Percentiles rank a stretch among this genome's conserved stretches.
These are phyloP conservation scores for Phyllotis vaccarum DNA, from an alignment of 2,797 vertebrate genomes.

Conservation along the genomic window DNA sequence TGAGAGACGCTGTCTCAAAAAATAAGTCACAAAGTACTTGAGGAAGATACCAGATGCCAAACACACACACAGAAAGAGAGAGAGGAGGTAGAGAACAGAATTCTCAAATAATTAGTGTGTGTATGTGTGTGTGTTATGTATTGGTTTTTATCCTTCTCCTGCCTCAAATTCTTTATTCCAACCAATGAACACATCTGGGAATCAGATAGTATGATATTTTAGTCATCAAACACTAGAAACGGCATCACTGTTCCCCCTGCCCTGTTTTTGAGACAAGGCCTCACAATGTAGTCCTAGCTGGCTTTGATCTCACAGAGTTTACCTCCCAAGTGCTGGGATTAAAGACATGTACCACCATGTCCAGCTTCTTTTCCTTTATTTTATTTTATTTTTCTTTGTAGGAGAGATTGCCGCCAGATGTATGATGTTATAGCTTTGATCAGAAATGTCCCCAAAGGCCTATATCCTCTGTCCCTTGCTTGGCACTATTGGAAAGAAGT, in stretches of 20 bases:
- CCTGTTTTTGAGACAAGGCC: background rate
- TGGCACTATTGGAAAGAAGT: background rate
- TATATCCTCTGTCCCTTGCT: background rate
- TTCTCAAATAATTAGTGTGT: too few species aligned
- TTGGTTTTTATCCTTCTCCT: background rate
- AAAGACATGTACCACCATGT: background rate
- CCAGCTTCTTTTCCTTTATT: background rate
- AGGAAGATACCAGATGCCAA: background rate
- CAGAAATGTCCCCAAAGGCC: background rate
- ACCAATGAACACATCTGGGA: background rate
- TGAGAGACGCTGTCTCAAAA: background rate
- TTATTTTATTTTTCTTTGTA: background rate
- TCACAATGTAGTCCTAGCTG: background rate
- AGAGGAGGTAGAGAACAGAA: too few species aligned
- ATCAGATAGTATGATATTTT: background rate
- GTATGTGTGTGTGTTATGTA: too few species aligned
- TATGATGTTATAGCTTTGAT: background rate
- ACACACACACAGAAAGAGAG: too few species aligned
- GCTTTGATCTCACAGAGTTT: background rate
- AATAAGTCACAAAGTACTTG: background rate
- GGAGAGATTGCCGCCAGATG: background rate
- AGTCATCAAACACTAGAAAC: background rate
- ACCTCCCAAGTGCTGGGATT: background rate
- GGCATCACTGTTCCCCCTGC: background rate
- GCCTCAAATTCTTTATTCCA: background rate